These are phyloP conservation scores for Drosophila nr. medialis DNA, from an alignment of 2,888 invertebrate species.

Conservation along the genomic window DNA sequence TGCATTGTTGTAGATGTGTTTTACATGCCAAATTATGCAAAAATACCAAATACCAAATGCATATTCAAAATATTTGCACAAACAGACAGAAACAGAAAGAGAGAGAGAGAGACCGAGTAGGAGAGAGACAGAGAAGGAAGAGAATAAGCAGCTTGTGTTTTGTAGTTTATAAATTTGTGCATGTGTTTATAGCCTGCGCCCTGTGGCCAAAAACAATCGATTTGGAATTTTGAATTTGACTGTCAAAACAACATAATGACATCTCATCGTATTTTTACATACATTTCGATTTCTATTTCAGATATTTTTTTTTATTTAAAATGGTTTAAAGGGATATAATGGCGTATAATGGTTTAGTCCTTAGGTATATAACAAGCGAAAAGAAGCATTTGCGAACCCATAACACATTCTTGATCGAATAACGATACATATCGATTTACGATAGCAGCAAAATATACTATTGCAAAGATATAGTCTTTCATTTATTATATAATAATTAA, in stretches of 20 bases:
- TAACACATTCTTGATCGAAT: neutral
- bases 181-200: conserved; percentile 9
- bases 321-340: too few relatives aligned
- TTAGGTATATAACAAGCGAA: neutral
- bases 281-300: neutral
- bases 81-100: conserved; percentile 7
- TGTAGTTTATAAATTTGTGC: conserved; percentile 17
- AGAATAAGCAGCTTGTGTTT: conserved; percentile 40
- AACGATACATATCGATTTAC: neutral
- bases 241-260: conserved; percentile 80
- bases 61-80: conserved; percentile 71
- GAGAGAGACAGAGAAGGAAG: conserved; percentile 10
- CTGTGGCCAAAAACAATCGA: conserved; percentile 62
- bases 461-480: neutral
- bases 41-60: conserved; percentile 69
- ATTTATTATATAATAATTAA: too few relatives aligned
- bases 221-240: conserved; percentile 61
- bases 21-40: conserved; percentile 81
- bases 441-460: neutral
- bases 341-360: neutral
- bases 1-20: conserved; percentile 76
- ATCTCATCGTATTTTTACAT: conserved; percentile 32
- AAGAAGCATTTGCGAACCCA: neutral
- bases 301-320: neutral
- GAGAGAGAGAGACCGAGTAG: conserved; percentile 4